phyloP scores from a whole-genome alignment of 2,797 vertebrate genomes.

The Coregonus sp. region DNA sequence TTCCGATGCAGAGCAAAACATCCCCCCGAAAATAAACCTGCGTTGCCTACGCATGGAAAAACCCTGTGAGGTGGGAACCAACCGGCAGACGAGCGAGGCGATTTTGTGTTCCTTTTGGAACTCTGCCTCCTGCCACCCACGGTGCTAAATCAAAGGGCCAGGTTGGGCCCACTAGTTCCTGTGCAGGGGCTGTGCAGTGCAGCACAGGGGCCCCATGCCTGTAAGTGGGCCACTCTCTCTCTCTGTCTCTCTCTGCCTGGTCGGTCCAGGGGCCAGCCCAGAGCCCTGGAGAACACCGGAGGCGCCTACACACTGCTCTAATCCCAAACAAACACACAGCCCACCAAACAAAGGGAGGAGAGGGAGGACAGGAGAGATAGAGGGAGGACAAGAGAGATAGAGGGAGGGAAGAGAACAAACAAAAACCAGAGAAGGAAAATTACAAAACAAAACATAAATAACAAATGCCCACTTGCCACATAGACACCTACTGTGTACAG shows the following conservation, averaged over 20 bases:
- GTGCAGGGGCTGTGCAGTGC: background rate
- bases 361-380: conserved; percentile 4
- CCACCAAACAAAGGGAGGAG: conserved; percentile 40
- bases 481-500: conserved; percentile 54
- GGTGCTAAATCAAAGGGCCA: conserved; percentile 53
- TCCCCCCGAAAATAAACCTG: conserved; percentile 7
- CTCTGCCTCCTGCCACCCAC: conserved; percentile 59
- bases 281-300: conserved; percentile 30
- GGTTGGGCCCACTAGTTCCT: conserved; percentile 39
- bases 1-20: conserved; percentile 1
- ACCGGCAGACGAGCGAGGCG: conserved; percentile 36
- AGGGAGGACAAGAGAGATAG: background rate
- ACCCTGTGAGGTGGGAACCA: conserved; percentile 30
- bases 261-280: conserved; percentile 48
- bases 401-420: conserved; percentile 31
- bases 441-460: conserved; percentile 38
- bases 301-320: conserved; percentile 55
- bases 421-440: conserved; percentile 51
- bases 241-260: background rate
- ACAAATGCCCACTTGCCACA: conserved; percentile 28
- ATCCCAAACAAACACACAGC: conserved; percentile 53
- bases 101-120: conserved; percentile 47
- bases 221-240: conserved; percentile 48
- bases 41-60: background rate
- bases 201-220: conserved; percentile 21